These are phyloP conservation scores for honey bee (Apis mellifera) DNA, from an alignment of 1,140 invertebrate species.

Conservation along the genomic window DNA sequence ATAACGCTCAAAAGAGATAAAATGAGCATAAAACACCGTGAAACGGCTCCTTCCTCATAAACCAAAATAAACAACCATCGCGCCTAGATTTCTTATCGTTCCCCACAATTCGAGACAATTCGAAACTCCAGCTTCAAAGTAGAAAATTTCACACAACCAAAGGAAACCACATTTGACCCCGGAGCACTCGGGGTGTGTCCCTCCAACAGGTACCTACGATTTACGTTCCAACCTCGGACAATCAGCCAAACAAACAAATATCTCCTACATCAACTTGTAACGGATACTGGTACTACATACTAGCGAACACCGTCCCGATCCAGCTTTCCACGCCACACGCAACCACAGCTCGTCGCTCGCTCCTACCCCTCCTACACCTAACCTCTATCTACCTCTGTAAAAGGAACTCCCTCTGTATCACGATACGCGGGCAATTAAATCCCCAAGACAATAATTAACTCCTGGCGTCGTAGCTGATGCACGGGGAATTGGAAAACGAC, in stretches of 20 bases:
- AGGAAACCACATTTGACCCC: too few relatives aligned
- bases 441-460: slow-evolving; percentile 78
- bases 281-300: slow-evolving; percentile 59
- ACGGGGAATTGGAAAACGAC: slow-evolving; percentile 74
- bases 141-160: background rate
- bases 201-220: slow-evolving; percentile 18
- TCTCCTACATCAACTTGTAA: slow-evolving; percentile 58
- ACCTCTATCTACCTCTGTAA: background rate
- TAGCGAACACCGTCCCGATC: slow-evolving; percentile 35
- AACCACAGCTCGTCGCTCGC: slow-evolving; percentile 49
- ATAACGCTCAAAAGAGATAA: too few relatives aligned
- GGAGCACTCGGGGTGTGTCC: background rate
- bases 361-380: background rate
- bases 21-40: too few relatives aligned
- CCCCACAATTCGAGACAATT: background rate
- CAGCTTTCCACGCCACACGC: slow-evolving; percentile 55
- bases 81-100: background rate
- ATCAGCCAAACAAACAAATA: slow-evolving; percentile 48
- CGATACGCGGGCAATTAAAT: slow-evolving; percentile 78
- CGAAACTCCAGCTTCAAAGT: background rate
- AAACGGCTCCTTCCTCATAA: too few relatives aligned
- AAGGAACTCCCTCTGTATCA: slow-evolving; percentile 46
- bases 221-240: slow-evolving; percentile 17
- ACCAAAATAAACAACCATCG: background rate
- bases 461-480: slow-evolving; percentile 67